Percentiles rank a stretch among this genome's conserved stretches.
These are phyloP conservation scores for Nebria brevicollis DNA, from an alignment of 2,888 invertebrate genomes.

Conservation along the genomic window DNA sequence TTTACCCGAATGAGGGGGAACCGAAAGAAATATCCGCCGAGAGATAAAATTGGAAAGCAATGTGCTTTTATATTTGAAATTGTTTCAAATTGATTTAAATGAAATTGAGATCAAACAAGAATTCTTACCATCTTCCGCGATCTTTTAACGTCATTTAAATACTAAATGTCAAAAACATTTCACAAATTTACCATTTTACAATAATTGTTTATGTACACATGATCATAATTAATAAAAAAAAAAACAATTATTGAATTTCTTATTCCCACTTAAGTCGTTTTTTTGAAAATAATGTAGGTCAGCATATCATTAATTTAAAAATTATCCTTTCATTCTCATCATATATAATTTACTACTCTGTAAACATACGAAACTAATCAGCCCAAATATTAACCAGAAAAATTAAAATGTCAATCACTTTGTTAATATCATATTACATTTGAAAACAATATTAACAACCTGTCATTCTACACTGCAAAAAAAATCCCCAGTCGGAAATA, in stretches of 20 bases:
- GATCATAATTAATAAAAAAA: no score
- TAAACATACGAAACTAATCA: constrained; percentile 39
- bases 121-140: neutral
- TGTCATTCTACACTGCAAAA: constrained; percentile 35
- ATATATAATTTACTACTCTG: constrained; percentile 9
- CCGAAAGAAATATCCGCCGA: neutral
- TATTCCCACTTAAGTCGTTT: no score
- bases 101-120: constrained; percentile 21
- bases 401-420: constrained; percentile 39
- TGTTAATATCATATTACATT: constrained; percentile 30
- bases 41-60: constrained; percentile 18
- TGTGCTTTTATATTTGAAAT: constrained; percentile 22
- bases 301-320: no score
- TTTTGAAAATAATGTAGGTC: no score
- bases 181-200: no score
- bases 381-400: neutral
- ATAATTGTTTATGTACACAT: no score
- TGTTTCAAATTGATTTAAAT: constrained; percentile 38
- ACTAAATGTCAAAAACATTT: neutral
- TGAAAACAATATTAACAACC: constrained; percentile 32
- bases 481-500: constrained; percentile 38
- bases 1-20: constrained; percentile 11
- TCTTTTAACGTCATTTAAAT: constrained; percentile 12
- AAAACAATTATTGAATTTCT: no score
- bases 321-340: no score